A percentile compares a stretch with the other conserved stretches of the same genome.
Conservation (phyloP, 2,888 invertebrate genomes). For the Drosophila merina region DNA sequence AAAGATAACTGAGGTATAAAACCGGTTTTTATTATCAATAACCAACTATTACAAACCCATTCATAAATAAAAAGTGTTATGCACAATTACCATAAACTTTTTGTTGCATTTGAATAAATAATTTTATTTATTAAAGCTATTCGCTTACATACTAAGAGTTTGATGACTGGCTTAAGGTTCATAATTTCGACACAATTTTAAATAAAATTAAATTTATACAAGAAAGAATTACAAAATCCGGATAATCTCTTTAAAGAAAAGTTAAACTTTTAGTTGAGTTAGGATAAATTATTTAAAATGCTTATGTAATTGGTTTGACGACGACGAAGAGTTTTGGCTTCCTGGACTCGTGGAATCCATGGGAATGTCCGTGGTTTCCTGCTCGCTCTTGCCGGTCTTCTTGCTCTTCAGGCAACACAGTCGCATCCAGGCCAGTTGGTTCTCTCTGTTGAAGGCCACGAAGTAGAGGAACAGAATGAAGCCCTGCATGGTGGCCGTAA, state of each 20-base stretch:
- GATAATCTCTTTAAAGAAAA: neutral
- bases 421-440: conserved; percentile 68
- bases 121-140: neutral
- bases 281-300: neutral
- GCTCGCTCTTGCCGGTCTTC: neutral
- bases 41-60: neutral
- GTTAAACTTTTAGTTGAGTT: neutral
- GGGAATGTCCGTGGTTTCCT: conserved; percentile 8
- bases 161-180: neutral
- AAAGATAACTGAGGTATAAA: neutral
- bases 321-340: conserved; percentile 1
- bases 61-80: neutral
- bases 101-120: conserved; percentile 1
- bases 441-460: conserved; percentile 85
- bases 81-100: neutral
- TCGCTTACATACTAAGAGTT: neutral
- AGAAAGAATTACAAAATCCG: neutral
- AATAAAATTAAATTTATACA: neutral
- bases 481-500: conserved; percentile 87
- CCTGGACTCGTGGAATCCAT: conserved; percentile 7
- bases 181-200: neutral
- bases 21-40: neutral
- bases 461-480: conserved; percentile 87
- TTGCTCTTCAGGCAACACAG: conserved; percentile 18
- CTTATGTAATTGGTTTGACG: neutral